Evolutionary conservation across 2,113 vertebrate genomes (phyloP).

Genomic region (Podilymbus podiceps): DNA sequence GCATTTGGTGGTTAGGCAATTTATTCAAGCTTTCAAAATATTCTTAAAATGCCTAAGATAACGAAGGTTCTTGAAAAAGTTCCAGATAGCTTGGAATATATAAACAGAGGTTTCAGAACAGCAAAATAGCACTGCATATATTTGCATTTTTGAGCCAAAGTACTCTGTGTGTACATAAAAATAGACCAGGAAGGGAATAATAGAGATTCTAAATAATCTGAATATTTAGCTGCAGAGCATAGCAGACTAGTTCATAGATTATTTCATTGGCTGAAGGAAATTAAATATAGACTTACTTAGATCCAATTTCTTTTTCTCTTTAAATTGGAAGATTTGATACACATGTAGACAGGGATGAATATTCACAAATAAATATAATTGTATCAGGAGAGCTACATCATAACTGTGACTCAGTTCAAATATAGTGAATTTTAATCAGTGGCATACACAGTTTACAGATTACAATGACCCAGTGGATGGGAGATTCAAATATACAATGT

Average conservation of each 20-base stretch:
- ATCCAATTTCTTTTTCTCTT: not conserved
- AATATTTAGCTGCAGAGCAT: not conserved
- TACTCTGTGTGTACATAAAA: slow-evolving; percentile 51
- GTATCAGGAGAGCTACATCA: not conserved
- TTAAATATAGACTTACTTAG: not conserved
- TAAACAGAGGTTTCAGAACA: slow-evolving; percentile 63
- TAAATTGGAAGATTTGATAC: not conserved
- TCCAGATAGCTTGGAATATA: slow-evolving; percentile 66
- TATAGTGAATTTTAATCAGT: not conserved
- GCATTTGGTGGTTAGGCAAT: slow-evolving; percentile 56
- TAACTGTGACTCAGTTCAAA: not conserved
- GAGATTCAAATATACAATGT: not conserved
- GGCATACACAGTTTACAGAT: not conserved
- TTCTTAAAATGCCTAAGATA: slow-evolving; percentile 66
- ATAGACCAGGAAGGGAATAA: slow-evolving; percentile 55
- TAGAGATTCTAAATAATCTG: slow-evolving; percentile 39
- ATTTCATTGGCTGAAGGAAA: not conserved
- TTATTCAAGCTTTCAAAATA: slow-evolving; percentile 72
- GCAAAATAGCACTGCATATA: slow-evolving; percentile 67
- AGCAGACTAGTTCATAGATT: not conserved
- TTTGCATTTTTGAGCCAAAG: slow-evolving; percentile 66
- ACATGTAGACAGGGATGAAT: not conserved
- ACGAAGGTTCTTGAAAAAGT: slow-evolving; percentile 71
- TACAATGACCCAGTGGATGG: not conserved
- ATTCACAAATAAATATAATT: not conserved